Base-by-base conservation (phyloP, 2,797 vertebrate genomes). In the Catharus ustulatus region DNA sequence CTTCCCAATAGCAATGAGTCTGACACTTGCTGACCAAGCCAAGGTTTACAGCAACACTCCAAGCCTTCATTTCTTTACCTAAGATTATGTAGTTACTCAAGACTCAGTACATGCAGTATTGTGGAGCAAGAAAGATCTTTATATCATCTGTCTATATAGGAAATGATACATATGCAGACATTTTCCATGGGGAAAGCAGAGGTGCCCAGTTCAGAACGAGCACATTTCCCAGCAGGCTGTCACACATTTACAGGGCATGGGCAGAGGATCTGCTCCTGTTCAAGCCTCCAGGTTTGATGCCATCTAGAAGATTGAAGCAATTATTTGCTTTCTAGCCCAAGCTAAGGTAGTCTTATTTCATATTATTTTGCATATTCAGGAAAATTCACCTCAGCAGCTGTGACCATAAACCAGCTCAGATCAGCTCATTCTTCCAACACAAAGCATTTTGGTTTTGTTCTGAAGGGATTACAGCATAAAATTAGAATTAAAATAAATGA, bases 21-120 rank as follows among this genome's bases (percentile, higher is more conserved):
- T 69, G 59, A 69, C 76, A 45, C 76, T 94, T 64, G 49, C 38
- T 92, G 87, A 94, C 94, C 87, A 88, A 42, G 43, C 63, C n/a
- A 73, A 20, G 32, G 54, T 81, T 93, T 85, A 81, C 49, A 88
- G 49, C 22, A 71, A 63, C 49, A 51, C 67, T 87, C 57, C 4
- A 67, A 64, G 49, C 61, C 62, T 90, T 86, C 45, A 71, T 46
- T 38, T 58, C 71, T 81, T 80, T 13, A 86, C 15, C 83, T 81
- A 7, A 79, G 95, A 77, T 48, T 55, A 46, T 63, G 15, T 0
- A 69, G 57, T 74, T 90, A 91, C 73, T 87, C 58, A 54, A 74
- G 38, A 84, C 16, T 81, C 62, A 66, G 21, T 17, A 67, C n/a
- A n/a, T 55, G 38, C 46, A 87, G 30, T 16, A 45, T 3, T 54